Percentiles rank a stretch among this genome's conserved stretches.
These are phyloP conservation scores for Urocolius indicus DNA, from an alignment of 2,113 vertebrate genomes.

Conservation along the genomic window DNA sequence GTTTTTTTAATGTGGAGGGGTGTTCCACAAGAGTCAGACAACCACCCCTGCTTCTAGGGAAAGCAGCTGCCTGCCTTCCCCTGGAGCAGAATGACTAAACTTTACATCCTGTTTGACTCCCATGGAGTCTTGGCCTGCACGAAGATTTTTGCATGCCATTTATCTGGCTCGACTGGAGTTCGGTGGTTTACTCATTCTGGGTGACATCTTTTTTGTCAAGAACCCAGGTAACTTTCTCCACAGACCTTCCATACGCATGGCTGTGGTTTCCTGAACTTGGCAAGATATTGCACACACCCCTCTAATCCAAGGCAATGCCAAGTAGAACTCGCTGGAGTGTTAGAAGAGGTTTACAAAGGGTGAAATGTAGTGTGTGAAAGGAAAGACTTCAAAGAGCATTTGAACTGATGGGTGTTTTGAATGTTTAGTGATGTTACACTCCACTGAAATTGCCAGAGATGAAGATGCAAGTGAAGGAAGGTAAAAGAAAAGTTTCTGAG, in stretches of 20 bases:
- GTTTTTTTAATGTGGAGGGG: not conserved
- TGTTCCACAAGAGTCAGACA: not conserved
- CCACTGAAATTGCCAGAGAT: not conserved
- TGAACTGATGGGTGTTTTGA: not conserved
- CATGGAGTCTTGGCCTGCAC: not conserved
- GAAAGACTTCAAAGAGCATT: constrained; percentile 12
- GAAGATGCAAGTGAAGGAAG: not conserved
- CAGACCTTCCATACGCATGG: not conserved
- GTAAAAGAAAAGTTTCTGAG: not conserved
- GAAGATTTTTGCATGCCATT: not conserved
- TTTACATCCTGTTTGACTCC: not conserved
- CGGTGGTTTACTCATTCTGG: not conserved
- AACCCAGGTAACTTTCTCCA: not conserved
- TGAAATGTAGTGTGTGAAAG: not conserved
- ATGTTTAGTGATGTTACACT: not conserved
- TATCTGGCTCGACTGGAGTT: not conserved
- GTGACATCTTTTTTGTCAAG: not conserved
- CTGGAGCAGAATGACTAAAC: not conserved
- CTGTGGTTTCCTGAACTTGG: not conserved
- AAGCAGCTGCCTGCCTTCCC: not conserved
- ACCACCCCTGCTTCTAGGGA: not conserved
- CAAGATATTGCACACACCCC: not conserved
- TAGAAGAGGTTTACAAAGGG: not conserved
- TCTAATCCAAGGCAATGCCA: not conserved
- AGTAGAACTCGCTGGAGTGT: not conserved